Conservation (phyloP, 2,888 invertebrate genomes). For the Spisula solida region DNA sequence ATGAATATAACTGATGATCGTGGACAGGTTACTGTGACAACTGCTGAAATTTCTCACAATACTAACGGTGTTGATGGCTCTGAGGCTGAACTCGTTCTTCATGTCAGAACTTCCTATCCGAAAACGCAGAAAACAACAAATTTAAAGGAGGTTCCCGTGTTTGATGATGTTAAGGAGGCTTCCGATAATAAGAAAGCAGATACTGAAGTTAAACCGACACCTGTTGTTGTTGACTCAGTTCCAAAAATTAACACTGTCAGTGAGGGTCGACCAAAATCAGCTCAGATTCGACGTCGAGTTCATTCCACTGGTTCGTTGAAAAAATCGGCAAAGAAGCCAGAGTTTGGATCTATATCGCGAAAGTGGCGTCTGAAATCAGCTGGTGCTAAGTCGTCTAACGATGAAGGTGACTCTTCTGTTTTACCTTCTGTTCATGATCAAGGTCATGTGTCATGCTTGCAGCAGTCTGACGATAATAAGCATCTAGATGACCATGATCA, state of each 20-base stretch:
- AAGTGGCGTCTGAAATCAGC: slow-evolving; percentile 37
- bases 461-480: slow-evolving; percentile 42
- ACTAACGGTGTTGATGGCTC: slow-evolving; percentile 51
- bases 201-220: slow-evolving; percentile 10
- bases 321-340: slow-evolving; percentile 33
- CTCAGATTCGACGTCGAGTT: slow-evolving; percentile 33
- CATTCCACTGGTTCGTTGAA: slow-evolving; percentile 41
- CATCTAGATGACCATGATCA: slow-evolving; percentile 42
- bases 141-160: neutral
- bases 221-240: neutral
- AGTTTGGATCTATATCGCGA: slow-evolving; percentile 42
- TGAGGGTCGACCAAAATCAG: slow-evolving; percentile 34
- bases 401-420: slow-evolving; percentile 5
- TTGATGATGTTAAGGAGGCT: slow-evolving; percentile 13
- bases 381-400: neutral
- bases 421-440: slow-evolving; percentile 35
- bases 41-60: slow-evolving; percentile 69
- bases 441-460: slow-evolving; percentile 43
- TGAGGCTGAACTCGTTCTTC: slow-evolving; percentile 66
- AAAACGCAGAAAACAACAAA: slow-evolving; percentile 6
- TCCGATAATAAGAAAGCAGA: neutral
- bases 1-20: slow-evolving; percentile 61
- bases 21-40: slow-evolving; percentile 61
- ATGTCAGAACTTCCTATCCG: slow-evolving; percentile 70
- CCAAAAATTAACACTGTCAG: neutral